These are phyloP conservation scores for Drosophila borborema DNA, from an alignment of 2,888 invertebrate genomes.

Conservation along the genomic window DNA sequence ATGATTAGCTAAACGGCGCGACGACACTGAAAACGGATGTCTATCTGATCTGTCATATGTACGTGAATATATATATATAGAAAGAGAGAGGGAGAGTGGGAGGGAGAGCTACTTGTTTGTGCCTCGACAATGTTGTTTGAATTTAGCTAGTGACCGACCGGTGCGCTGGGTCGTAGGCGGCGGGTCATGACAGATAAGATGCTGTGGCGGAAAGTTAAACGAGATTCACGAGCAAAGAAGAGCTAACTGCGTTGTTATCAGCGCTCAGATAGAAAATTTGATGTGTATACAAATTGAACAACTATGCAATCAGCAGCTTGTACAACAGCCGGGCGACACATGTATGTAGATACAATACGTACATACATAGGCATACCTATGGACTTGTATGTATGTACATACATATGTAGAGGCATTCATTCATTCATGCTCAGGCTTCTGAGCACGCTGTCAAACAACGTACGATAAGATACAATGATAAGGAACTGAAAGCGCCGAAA, in stretches of 20 bases:
- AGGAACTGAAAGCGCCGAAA: slow-evolving; percentile 3
- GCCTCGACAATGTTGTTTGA: not conserved
- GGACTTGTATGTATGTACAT: not conserved
- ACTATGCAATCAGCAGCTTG: slow-evolving; percentile 65
- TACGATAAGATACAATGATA: slow-evolving; percentile 44
- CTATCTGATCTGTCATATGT: slow-evolving; percentile 17
- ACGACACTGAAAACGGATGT: slow-evolving; percentile 30
- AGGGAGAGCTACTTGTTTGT: no score
- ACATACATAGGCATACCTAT: not conserved
- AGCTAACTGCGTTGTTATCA: slow-evolving; percentile 40
- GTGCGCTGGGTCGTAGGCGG: slow-evolving; percentile 18
- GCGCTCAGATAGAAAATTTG: slow-evolving; percentile 20
- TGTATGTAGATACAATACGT: not conserved
- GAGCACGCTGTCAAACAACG: slow-evolving; percentile 44
- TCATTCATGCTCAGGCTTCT: slow-evolving; percentile 39
- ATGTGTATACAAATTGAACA: slow-evolving; percentile 63
- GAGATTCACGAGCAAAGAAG: not conserved
- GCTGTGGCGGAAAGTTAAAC: slow-evolving; percentile 7
- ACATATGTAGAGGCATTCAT: slow-evolving; percentile 13
- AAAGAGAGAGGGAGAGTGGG: not conserved
- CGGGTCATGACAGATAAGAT: slow-evolving; percentile 36
- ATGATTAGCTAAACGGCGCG: slow-evolving; percentile 25
- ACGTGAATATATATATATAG: not conserved
- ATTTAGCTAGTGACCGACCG: slow-evolving; percentile 28
- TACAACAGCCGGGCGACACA: slow-evolving; percentile 52